A percentile compares a stretch with the other conserved stretches of the same genome.
Conservation (phyloP, 2,888 invertebrate genomes). For the Gymnosoma rotundatum region DNA sequence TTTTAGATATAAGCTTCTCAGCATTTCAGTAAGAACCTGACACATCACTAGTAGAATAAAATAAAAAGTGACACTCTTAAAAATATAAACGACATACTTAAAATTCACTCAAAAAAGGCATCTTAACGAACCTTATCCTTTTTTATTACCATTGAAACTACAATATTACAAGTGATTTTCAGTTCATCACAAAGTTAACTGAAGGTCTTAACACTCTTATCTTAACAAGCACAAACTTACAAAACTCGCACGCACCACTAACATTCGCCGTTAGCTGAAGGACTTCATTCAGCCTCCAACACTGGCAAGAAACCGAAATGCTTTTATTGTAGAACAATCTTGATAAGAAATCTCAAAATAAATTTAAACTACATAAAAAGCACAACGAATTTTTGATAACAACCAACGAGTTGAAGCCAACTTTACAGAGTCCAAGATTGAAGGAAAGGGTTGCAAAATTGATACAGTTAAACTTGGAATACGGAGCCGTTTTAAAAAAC, state of each 20-base stretch:
- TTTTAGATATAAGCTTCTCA: too few relatives aligned
- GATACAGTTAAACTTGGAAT: neutral
- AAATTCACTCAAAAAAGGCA: slow-evolving; percentile 29
- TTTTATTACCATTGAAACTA: slow-evolving; percentile 26
- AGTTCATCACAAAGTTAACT: slow-evolving; percentile 66
- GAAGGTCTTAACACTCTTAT: slow-evolving; percentile 52
- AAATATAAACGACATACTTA: slow-evolving; percentile 1
- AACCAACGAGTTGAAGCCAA: slow-evolving; percentile 7
- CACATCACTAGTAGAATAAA: neutral
- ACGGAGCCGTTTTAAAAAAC: neutral
- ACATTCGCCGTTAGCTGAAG: neutral
- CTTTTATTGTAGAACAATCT: slow-evolving; percentile 28
- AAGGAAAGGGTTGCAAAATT: slow-evolving; percentile 28
- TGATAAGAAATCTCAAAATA: slow-evolving; percentile 52
- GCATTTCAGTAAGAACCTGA: too few relatives aligned
- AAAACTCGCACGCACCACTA: slow-evolving; percentile 33
- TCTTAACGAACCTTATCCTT: slow-evolving; percentile 27
- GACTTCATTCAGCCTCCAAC: slow-evolving; percentile 2
- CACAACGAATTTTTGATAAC: slow-evolving; percentile 48
- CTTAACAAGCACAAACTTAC: slow-evolving; percentile 55
- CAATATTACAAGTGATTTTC: slow-evolving; percentile 65
- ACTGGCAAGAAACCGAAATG: slow-evolving; percentile 21
- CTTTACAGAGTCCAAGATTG: neutral
- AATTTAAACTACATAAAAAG: slow-evolving; percentile 34
- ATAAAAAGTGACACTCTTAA: neutral